Conservation (phyloP, 2,888 invertebrate genomes). For the Drosophila borealis region DNA sequence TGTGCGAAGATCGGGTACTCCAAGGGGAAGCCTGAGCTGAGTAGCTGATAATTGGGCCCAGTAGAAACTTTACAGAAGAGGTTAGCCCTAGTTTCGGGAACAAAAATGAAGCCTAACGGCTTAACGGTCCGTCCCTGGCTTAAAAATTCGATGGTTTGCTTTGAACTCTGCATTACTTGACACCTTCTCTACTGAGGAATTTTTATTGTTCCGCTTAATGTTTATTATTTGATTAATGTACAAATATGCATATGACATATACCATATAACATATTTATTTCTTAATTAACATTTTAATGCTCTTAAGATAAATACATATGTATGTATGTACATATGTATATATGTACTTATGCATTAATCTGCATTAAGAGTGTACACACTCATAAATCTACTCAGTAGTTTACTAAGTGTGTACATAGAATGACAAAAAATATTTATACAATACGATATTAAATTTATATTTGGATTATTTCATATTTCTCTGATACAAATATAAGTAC, state of each 20-base stretch:
- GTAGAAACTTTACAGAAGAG: no score
- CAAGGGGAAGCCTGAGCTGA: no score
- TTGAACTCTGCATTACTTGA: slow-evolving; percentile 44
- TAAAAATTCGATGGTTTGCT: slow-evolving; percentile 5
- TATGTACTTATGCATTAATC: not conserved
- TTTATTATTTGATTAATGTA: slow-evolving; percentile 48
- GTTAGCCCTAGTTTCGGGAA: no score
- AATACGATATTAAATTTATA: no score
- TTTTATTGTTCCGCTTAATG: slow-evolving; percentile 58
- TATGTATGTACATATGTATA: slow-evolving; percentile 1
- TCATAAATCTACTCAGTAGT: not conserved
- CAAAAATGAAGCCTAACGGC: no score
- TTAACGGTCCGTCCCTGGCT: not conserved
- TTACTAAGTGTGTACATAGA: not conserved
- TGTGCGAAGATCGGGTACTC: not conserved
- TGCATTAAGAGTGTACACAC: no score
- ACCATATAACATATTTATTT: slow-evolving; percentile 11
- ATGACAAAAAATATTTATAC: no score
- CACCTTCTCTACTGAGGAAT: slow-evolving; percentile 53
- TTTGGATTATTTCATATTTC: slow-evolving; percentile 5
- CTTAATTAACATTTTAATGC: slow-evolving; percentile 4
- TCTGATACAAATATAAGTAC: not conserved
- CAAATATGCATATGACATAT: slow-evolving; percentile 19
- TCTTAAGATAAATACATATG: not conserved
- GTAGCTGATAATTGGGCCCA: no score